Conservation (phyloP, 2,888 invertebrate genomes). For the Ochropleura leucogaster region DNA sequence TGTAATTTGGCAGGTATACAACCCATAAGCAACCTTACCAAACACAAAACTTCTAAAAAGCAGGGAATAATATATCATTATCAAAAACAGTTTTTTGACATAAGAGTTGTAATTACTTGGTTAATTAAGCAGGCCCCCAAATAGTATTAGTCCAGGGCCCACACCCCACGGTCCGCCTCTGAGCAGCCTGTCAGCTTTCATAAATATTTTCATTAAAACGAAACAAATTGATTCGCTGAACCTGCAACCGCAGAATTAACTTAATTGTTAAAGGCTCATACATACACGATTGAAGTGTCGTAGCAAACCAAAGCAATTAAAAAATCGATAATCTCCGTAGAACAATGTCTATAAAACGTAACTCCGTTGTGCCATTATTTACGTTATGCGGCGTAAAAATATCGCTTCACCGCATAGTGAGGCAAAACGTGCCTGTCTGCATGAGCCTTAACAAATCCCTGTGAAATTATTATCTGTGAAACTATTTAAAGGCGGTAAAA, state of each 20-base stretch:
- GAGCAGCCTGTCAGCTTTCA: background rate
- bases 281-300: background rate
- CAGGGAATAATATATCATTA: no score
- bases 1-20: no score
- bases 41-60: no score
- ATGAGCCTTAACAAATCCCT: constrained; percentile 4
- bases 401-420: background rate
- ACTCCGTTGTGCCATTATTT: no score
- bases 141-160: no score
- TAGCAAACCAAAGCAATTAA: background rate
- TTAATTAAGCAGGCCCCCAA: no score
- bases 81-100: no score
- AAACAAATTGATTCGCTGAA: constrained; percentile 16
- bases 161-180: no score
- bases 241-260: constrained; percentile 8
- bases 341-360: background rate
- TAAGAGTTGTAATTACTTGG: no score
- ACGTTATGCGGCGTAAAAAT: background rate
- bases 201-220: constrained; percentile 27
- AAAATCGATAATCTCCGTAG: background rate
- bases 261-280: background rate
- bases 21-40: no score
- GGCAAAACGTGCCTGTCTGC: background rate
- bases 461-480: constrained; percentile 37
- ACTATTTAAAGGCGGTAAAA: constrained; percentile 29